phyloP scores from a whole-genome alignment of 2,888 invertebrate genomes.

The Drosophila hamatofila region DNA sequence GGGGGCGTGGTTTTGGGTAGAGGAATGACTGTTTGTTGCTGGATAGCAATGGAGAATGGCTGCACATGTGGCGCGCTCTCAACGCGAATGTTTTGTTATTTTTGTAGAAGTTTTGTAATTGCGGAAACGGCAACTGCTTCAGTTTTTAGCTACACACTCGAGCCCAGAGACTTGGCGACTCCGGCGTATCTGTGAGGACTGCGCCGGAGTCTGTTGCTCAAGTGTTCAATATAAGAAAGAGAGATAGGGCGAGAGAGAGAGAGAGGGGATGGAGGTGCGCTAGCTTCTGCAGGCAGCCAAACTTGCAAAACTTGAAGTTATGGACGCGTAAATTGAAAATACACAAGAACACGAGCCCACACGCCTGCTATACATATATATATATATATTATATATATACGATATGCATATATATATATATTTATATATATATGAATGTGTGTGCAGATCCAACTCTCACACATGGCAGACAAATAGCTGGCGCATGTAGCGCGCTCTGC shows the following conservation, averaged over 20 bases:
- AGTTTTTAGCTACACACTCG: constrained; percentile 42
- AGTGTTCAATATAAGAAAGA: constrained; percentile 72
- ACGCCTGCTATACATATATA: constrained; percentile 14
- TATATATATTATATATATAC: constrained; percentile 2
- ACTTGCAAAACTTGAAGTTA: constrained; percentile 78
- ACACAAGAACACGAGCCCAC: constrained; percentile 66
- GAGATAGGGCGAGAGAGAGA: background rate
- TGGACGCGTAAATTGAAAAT: constrained; percentile 80
- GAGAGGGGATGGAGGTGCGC: background rate
- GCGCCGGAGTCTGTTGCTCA: constrained; percentile 55
- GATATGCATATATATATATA: constrained; percentile 9
- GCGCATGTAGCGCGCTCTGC: constrained; percentile 60
- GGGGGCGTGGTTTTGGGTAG: background rate
- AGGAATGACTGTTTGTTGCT: background rate
- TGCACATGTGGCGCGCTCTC: constrained; percentile 71
- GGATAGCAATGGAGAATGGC: constrained; percentile 4
- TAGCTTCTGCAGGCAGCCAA: constrained; percentile 46
- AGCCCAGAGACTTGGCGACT: constrained; percentile 32
- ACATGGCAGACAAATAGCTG: constrained; percentile 60
- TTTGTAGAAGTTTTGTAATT: constrained; percentile 80
- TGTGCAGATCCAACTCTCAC: constrained; percentile 19
- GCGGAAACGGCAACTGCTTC: constrained; percentile 73
- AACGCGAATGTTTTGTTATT: constrained; percentile 76
- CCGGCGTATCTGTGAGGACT: constrained; percentile 30
- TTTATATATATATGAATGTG: background rate